Evolutionary conservation across 2,113 vertebrate species (phyloP), one percentile per base, ranked within the genome.

Genomic region (Spea bombifrons): DNA sequence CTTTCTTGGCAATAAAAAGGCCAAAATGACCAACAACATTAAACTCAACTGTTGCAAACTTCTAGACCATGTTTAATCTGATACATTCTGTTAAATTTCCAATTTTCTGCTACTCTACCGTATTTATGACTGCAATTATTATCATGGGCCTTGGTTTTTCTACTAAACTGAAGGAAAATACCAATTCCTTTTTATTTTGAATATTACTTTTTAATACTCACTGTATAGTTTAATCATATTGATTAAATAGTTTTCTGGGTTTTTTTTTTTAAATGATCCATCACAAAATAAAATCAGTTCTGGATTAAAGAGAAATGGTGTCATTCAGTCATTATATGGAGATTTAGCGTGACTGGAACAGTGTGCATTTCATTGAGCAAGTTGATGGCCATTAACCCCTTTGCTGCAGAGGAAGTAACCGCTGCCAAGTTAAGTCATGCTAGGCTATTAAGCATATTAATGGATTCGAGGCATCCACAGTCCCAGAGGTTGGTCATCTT

Each of bases 301-400:
- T 74, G 74, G 78, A 81, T 86, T 84, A 78, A 84, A 80, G 86
- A 84, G 83, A 86, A 85, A 83, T 86, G 77, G 75, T 88, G 78
- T 76, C 87, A 89, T 87, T 84, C 81, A 87, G 83, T 83, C 76
- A 84, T 87, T 88, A 81, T 88, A 82, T 83, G 83, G 88, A 90
- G 87, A 84, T 87, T 87, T 89, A 92, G 88, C 88, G 84, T 94
- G 93, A 93, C 91, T 93, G 89, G 88, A 88, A 86, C 82, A 84
- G 84, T 86, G 90, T 88, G 87, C 82, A 83, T 92, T 91, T 91
- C 87, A 90, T 88, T 87, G 88, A 83, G 83, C 85, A 87, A 84
- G 87, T 91, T 82, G 83, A 86, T 87, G 88, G 83, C 83, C 15
- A 71, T 71, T 71, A 71, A 71, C 69, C 16, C 48, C n/a, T 71